phyloP scores from a whole-genome alignment of 2,888 invertebrate genomes.

The Thecophora atra region DNA sequence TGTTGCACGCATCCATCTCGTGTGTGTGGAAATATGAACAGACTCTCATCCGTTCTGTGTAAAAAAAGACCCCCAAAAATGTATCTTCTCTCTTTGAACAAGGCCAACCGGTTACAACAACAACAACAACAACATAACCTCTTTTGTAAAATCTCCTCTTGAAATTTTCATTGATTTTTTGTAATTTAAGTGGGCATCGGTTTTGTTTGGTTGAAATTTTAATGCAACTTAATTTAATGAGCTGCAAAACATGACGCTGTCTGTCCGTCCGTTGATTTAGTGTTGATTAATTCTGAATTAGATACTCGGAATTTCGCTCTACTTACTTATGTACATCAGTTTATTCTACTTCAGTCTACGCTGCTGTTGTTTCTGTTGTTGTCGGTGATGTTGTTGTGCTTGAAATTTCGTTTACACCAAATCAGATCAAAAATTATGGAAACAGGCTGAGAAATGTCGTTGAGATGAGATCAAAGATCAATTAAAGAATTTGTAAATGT shows the following conservation, averaged over 20 bases:
- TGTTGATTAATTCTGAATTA: background rate
- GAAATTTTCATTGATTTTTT: too few relatives aligned
- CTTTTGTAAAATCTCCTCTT: background rate
- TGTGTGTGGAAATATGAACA: constrained; percentile 5
- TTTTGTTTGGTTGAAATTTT: background rate
- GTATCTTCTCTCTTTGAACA: background rate
- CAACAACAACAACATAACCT: constrained; percentile 2
- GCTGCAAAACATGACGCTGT: too few relatives aligned
- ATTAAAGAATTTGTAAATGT: too few relatives aligned
- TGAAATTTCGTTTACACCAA: constrained; percentile 25
- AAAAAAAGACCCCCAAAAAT: background rate
- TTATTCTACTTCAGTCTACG: constrained; percentile 36
- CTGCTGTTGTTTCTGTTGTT: constrained; percentile 10
- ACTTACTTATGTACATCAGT: constrained; percentile 30
- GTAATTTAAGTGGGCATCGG: too few relatives aligned
- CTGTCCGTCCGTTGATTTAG: background rate
- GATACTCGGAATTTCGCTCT: constrained; percentile 13
- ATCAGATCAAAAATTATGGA: too few relatives aligned
- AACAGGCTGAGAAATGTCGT: too few relatives aligned
- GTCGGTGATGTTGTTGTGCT: constrained; percentile 35
- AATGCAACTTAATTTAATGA: background rate
- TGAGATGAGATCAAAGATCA: too few relatives aligned
- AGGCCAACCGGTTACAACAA: constrained; percentile 13
- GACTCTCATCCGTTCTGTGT: background rate
- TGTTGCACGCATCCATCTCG: background rate